Evolutionary conservation across 1,140 invertebrate genomes (phyloP).

Genomic region (Trichogramma pretiosum): DNA sequence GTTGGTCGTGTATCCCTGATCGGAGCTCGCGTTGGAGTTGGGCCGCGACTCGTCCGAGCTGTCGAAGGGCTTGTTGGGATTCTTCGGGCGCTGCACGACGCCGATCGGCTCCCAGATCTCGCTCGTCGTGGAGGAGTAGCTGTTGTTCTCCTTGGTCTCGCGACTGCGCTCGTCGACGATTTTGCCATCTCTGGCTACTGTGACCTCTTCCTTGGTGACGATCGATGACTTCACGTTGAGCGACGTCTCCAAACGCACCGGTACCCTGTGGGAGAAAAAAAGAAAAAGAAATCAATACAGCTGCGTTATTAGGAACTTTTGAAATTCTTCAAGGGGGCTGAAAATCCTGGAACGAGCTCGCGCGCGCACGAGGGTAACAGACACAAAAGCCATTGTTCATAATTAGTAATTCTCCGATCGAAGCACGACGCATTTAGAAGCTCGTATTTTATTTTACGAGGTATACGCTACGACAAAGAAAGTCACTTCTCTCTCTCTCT

Average conservation of each 20-base stretch:
- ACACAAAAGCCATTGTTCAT: too few species aligned
- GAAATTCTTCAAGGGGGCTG: too few species aligned
- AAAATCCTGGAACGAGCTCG: too few species aligned
- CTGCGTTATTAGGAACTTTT: too few species aligned
- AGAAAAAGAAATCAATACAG: too few species aligned
- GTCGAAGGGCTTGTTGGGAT: slow-evolving; percentile 40
- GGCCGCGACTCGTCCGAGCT: slow-evolving; percentile 41
- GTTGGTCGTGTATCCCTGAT: slow-evolving; percentile 42
- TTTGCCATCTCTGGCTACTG: slow-evolving; percentile 58
- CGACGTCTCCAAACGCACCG: slow-evolving; percentile 63
- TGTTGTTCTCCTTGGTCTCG: slow-evolving; percentile 66
- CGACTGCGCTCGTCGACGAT: slow-evolving; percentile 62
- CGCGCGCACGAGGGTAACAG: too few species aligned
- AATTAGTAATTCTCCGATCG: too few species aligned
- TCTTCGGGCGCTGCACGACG: slow-evolving; percentile 41
- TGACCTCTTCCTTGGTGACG: slow-evolving; percentile 65
- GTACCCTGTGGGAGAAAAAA: too few species aligned
- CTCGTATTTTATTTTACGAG: too few species aligned
- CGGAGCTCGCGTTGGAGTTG: slow-evolving; percentile 42
- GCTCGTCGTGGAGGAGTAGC: slow-evolving; percentile 58
- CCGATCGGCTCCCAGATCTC: slow-evolving; percentile 62
- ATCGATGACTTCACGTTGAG: slow-evolving; percentile 65
- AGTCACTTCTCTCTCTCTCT: too few species aligned
- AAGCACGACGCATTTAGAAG: too few species aligned
- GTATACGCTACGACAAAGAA: too few species aligned